A percentile compares a stretch with the other conserved stretches of the same genome.
These are phyloP conservation scores for Philereme transversata DNA, from an alignment of 2,888 invertebrate genomes.

Conservation along the genomic window DNA sequence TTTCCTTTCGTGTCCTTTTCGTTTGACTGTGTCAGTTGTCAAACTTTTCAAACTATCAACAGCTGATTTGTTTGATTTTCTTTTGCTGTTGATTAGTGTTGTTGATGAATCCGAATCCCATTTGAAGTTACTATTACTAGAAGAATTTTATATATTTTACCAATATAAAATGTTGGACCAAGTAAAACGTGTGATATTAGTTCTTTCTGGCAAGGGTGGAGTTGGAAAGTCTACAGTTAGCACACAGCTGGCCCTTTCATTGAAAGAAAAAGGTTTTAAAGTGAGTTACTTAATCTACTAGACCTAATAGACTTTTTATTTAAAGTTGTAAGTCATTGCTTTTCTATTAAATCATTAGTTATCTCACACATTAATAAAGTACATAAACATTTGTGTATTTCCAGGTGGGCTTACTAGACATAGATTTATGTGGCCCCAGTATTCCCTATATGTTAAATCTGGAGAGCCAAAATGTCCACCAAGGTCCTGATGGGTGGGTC, in stretches of 20 bases:
- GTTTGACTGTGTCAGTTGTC: no score
- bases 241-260: slow-evolving; percentile 94
- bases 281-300: slow-evolving; percentile 70
- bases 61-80: no score
- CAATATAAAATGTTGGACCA: slow-evolving; percentile 87
- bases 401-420: slow-evolving; percentile 95
- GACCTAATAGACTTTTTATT: no score
- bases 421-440: slow-evolving; percentile 98
- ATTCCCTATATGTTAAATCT: slow-evolving; percentile 94
- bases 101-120: no score
- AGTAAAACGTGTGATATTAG: slow-evolving; percentile 93
- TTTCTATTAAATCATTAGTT: no score
- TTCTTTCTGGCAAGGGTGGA: slow-evolving; percentile 99
- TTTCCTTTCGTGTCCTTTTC: no score
- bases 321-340: no score
- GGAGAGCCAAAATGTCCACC: slow-evolving; percentile 93
- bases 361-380: no score
- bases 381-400: not conserved
- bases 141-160: not conserved
- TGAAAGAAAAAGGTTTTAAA: slow-evolving; percentile 91
- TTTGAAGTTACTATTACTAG: no score
- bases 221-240: slow-evolving; percentile 99
- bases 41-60: no score
- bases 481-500: slow-evolving; percentile 96
- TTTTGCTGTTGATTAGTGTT: no score